These are phyloP conservation scores for Pogoniulus pusillus DNA, from an alignment of 2,797 vertebrate genomes.

Conservation along the genomic window DNA sequence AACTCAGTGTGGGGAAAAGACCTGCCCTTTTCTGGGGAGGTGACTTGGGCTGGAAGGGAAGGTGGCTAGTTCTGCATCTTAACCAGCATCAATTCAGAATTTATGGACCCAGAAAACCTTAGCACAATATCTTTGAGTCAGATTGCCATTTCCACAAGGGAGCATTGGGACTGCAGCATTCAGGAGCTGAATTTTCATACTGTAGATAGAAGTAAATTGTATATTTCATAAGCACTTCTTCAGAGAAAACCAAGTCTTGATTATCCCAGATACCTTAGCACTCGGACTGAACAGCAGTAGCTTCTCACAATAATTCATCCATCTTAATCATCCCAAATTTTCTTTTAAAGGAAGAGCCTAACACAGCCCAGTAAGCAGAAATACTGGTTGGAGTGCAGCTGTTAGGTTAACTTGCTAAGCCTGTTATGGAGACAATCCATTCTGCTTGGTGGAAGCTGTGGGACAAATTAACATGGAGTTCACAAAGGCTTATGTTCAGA, in stretches of 20 bases:
- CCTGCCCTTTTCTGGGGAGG: not conserved
- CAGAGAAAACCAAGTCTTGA: not conserved
- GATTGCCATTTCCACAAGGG: too few species aligned
- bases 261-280: not conserved
- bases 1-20: fast-evolving
- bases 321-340: not conserved
- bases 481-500: not conserved
- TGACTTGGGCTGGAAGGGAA: not conserved
- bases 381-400: not conserved
- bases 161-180: not conserved
- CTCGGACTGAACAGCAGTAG: not conserved
- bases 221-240: not conserved
- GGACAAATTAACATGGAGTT: not conserved
- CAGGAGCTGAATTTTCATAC: not conserved
- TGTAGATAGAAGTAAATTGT: not conserved
- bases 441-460: not conserved
- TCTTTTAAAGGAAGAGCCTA: not conserved
- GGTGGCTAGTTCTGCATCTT: not conserved
- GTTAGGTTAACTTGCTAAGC: not conserved
- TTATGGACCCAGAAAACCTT: not conserved
- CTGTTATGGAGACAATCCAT: not conserved
- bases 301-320: not conserved
- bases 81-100: not conserved
- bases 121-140: not conserved
- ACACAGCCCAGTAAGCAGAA: not conserved